These are phyloP conservation scores for Formica selysi DNA, from an alignment of 1,140 invertebrate genomes.

Conservation along the genomic window DNA sequence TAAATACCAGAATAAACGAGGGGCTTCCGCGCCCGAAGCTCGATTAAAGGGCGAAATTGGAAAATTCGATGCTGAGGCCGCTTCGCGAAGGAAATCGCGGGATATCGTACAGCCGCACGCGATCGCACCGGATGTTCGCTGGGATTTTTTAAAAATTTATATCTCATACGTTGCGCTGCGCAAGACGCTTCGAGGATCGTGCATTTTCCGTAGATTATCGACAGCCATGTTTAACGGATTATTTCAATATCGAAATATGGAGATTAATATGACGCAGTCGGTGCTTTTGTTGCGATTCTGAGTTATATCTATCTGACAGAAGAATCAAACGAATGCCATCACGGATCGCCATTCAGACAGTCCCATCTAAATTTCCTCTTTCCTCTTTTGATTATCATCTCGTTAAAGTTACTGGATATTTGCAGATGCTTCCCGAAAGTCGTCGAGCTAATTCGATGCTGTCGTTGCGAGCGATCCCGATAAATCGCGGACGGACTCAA, in stretches of 20 bases:
- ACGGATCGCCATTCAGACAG: neutral
- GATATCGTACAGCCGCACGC: constrained; percentile 39
- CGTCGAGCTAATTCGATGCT: constrained; percentile 49
- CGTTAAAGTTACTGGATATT: neutral
- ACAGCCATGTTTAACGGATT: neutral
- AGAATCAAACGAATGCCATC: neutral
- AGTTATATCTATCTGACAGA: neutral
- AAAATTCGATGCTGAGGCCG: constrained; percentile 48
- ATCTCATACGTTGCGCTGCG: neutral
- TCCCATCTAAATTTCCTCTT: neutral
- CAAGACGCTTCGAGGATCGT: neutral
- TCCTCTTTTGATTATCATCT: neutral
- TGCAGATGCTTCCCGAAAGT: neutral
- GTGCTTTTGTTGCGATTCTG: neutral
- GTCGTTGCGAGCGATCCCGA: constrained; percentile 38
- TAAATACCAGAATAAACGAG: constrained; percentile 62
- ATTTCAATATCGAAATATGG: neutral
- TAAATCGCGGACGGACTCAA: constrained; percentile 42
- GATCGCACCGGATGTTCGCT: constrained; percentile 13
- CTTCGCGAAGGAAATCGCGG: constrained; percentile 30
- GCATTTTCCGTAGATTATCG: constrained; percentile 1
- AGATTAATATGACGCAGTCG: constrained; percentile 4
- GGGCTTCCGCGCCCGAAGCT: constrained; percentile 24
- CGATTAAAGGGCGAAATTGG: constrained; percentile 55
- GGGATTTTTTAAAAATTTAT: constrained; percentile 16